These are phyloP conservation scores for Rhabdomys pumilio DNA, from an alignment of 2,797 vertebrate species.

Conservation along the genomic window DNA sequence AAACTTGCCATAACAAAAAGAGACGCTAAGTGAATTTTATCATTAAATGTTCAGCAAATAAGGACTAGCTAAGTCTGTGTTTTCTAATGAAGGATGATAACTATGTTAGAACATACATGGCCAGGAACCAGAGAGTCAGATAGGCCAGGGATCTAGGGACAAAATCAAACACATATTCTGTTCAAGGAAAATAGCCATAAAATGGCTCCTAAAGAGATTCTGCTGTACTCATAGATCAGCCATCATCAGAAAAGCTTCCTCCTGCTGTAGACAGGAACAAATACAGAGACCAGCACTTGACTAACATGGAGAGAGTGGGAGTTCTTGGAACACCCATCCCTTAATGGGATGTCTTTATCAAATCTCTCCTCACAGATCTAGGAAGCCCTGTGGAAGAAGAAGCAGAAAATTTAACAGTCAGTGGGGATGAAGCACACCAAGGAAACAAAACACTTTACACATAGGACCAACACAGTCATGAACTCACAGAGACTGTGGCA, in stretches of 20 bases:
- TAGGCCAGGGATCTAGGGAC: neutral
- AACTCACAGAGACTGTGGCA: neutral
- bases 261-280: neutral
- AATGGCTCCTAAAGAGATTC: neutral
- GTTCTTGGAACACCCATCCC: neutral
- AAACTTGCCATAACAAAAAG: conserved; percentile 64
- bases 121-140: neutral
- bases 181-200: neutral
- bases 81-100: conserved; percentile 61
- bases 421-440: neutral
- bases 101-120: conserved; percentile 46
- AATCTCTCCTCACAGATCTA: neutral
- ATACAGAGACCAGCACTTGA: neutral
- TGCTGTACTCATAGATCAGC: neutral
- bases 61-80: conserved; percentile 50
- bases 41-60: conserved; percentile 54
- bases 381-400: no score
- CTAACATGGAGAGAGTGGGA: neutral
- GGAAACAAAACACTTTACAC: neutral
- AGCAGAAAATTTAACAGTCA: neutral
- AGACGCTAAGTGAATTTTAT: conserved; percentile 1
- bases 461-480: no score
- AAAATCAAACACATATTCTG: neutral
- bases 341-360: neutral
- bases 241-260: neutral